Base-by-base conservation (phyloP, 2,113 vertebrate genomes). In the Takifugu flavidus region DNA sequence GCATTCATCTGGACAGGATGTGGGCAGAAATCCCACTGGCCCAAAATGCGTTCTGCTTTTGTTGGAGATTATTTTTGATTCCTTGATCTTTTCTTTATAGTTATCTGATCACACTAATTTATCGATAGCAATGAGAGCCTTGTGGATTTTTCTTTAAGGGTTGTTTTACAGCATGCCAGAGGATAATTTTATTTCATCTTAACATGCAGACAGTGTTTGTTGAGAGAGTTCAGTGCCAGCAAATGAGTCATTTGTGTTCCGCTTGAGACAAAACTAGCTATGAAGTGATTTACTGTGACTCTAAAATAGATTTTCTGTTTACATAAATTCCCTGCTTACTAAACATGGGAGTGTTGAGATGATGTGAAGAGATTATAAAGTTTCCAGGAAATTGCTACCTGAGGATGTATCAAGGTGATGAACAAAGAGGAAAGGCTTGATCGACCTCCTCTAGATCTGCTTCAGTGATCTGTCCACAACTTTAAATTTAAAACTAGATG, bases 201-300 rank as follows among this genome's bases (percentile, higher is more conserved):
- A 63, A 70, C 59, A 70, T 69, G 69, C 78, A 77, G 70, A 65
- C 72, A 75, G 25, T 66, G 67, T 84, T 78, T 75, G 73, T 66
- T 78, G 60, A 47, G 15, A 26, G 47, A 76, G 60, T 44, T 49
- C 56, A 20, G 2, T 71, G 75, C 75, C 80, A 85, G 59, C 63
- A 66, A 80, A 65, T 87, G 73, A 85, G 67, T 86, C 69, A 81
- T 46, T 75, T 74, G 78, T 74, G 71, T 75, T 80, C 78, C 60
- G 72, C 60, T 56, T 68, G 62, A 69, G 59, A 83, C 64, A 54
- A 71, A 65, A 63, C 68, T 53, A 67, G 70, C 53, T 54, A 53
- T 75, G 69, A 58, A 78, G 49, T 82, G 74, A 77, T 78, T 78
- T 78, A 80, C 70, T 61, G 49, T 61, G 49, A 82, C 52, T 68